Evolutionary conservation across 2,888 invertebrate species (phyloP).

Genomic region (Mythimna vitellina): DNA sequence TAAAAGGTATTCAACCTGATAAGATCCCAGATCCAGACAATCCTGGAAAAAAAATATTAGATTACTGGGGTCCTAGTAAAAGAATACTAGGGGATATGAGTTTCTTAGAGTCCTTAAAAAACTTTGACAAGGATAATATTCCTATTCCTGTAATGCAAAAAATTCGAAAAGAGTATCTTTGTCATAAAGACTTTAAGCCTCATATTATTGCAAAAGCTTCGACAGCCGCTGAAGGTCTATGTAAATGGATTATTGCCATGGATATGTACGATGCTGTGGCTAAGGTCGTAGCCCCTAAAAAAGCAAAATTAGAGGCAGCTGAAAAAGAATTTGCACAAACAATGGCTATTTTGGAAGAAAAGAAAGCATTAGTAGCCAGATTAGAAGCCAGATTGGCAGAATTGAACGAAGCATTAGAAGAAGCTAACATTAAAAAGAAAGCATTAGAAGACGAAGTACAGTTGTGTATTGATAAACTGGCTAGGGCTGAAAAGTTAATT

Average conservation of each 20-base stretch:
- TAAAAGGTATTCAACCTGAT: conserved; percentile 95
- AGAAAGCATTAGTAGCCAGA: conserved; percentile 94
- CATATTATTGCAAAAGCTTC: conserved; percentile 96
- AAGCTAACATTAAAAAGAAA: conserved; percentile 92
- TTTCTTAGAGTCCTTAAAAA: conserved; percentile 93
- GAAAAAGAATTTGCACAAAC: conserved; percentile 95
- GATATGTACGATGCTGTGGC: conserved; percentile 96
- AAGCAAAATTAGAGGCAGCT: conserved; percentile 94
- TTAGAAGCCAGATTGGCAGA: conserved; percentile 94
- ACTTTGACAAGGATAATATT: conserved; percentile 96
- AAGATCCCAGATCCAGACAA: conserved; percentile 93
- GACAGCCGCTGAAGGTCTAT: conserved; percentile 97
- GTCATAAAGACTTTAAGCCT: conserved; percentile 95
- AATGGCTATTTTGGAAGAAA: conserved; percentile 96
- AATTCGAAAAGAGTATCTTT: conserved; percentile 94
- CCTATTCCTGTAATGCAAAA: conserved; percentile 93
- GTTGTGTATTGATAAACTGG: conserved; percentile 95
- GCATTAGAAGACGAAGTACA: conserved; percentile 94
- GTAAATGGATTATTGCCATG: conserved; percentile 97
- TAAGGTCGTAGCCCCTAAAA: conserved; percentile 96
- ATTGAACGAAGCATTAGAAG: conserved; percentile 92
- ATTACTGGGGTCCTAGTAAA: conserved; percentile 97
- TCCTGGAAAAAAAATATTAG: conserved; percentile 92
- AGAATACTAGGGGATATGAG: conserved; percentile 95
- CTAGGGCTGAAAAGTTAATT: conserved; percentile 96